Conservation (phyloP, 2,797 vertebrate genomes). For the Sebastes steindachneri region DNA sequence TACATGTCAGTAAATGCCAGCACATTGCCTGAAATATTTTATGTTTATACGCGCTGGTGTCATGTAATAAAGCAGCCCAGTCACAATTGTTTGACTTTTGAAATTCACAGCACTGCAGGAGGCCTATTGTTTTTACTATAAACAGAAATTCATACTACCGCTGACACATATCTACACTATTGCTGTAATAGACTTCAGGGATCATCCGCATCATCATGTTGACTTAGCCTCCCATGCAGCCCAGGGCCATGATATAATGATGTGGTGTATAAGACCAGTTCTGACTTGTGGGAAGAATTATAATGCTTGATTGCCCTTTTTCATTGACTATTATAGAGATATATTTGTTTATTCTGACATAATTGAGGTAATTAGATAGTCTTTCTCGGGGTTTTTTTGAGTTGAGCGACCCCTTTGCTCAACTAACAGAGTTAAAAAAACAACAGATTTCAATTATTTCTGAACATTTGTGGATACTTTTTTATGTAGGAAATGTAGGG, state of each 20-base stretch:
- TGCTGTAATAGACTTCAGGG: constrained; percentile 60
- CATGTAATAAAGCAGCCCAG: background rate
- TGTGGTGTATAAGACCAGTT: constrained; percentile 28
- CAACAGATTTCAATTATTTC: background rate
- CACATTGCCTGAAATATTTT: background rate
- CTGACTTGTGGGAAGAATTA: constrained; percentile 2
- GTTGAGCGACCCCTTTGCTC: background rate
- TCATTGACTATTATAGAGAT: background rate
- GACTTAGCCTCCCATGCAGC: constrained; percentile 49
- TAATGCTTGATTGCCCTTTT: background rate
- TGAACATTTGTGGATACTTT: background rate
- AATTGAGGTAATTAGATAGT: constrained; percentile 28
- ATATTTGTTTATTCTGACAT: constrained; percentile 16
- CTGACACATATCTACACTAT: constrained; percentile 42
- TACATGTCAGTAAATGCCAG: too few species aligned
- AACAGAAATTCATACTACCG: background rate
- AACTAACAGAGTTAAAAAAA: background rate
- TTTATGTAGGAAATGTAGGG: fast-evolving
- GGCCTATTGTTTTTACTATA: constrained; percentile 14
- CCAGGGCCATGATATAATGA: constrained; percentile 79
- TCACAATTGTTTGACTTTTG: background rate
- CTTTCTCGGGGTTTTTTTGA: background rate
- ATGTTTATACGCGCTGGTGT: background rate
- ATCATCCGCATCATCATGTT: constrained; percentile 38
- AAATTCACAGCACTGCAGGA: background rate